Percentiles rank a stretch among this genome's conserved stretches.
phyloP scores from a whole-genome alignment of 2,888 invertebrate species.

The Melanostoma scalare region DNA sequence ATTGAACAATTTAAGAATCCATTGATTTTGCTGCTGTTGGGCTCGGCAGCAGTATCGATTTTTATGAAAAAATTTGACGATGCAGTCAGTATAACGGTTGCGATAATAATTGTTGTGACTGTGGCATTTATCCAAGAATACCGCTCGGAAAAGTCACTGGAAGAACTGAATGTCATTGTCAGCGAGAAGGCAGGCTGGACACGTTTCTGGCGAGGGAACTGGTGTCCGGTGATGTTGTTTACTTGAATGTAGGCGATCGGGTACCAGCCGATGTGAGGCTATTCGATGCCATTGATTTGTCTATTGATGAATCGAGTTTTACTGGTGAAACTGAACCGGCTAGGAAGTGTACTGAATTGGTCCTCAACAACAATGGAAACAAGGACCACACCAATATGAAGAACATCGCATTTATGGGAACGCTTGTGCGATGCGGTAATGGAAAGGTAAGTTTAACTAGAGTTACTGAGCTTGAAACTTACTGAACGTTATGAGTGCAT shows the following conservation, averaged over 20 bases:
- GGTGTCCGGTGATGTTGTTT: constrained; percentile 98
- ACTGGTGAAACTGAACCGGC: constrained; percentile 98
- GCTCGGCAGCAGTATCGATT: constrained; percentile 96
- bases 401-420: constrained; percentile 99
- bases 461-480: too few species aligned
- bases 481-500: too few species aligned
- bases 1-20: constrained; percentile 99
- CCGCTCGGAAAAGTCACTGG: constrained; percentile 98
- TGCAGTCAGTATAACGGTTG: constrained; percentile 99
- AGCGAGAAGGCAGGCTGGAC: constrained; percentile 93
- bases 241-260: constrained; percentile 99
- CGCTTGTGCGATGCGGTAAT: constrained; percentile 96
- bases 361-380: constrained; percentile 85
- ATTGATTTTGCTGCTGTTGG: constrained; percentile 94
- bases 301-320: constrained; percentile 96
- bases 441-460: constrained; percentile 96
- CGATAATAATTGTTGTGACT: constrained; percentile 97
- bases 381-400: constrained; percentile 87
- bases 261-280: constrained; percentile 99
- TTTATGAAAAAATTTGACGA: constrained; percentile 99
- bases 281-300: constrained; percentile 96
- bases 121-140: constrained; percentile 99
- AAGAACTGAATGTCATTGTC: constrained; percentile 96
- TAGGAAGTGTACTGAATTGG: constrained; percentile 87
- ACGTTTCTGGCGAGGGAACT: constrained; percentile 96